Conservation (phyloP, 2,797 vertebrate genomes). For the Platyrinchus mystaceus region DNA sequence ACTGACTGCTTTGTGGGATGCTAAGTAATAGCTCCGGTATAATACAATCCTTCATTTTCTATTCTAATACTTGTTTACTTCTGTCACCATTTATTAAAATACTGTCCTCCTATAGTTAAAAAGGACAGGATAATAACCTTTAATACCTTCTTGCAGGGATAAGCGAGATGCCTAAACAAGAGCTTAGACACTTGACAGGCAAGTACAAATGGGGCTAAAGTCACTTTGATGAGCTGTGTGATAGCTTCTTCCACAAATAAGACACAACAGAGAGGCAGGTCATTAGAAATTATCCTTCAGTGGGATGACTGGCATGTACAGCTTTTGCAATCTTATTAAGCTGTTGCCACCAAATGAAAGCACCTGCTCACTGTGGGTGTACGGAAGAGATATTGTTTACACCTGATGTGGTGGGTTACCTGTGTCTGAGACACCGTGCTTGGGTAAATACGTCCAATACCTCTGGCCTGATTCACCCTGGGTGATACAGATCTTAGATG, state of each 20-base stretch:
- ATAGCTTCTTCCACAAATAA: not conserved
- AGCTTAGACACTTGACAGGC: slow-evolving; percentile 13
- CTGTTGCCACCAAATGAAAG: slow-evolving; percentile 1
- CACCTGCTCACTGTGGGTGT: not conserved
- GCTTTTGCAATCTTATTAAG: slow-evolving; percentile 9
- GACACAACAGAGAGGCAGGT: not conserved
- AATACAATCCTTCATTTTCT: slow-evolving; percentile 24
- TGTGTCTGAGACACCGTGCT: not conserved
- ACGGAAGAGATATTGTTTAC: not conserved
- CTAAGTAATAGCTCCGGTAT: not conserved
- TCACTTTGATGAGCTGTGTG: slow-evolving; percentile 26
- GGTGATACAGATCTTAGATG: not conserved
- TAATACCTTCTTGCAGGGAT: not conserved
- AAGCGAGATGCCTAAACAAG: not conserved
- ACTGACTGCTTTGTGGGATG: not conserved
- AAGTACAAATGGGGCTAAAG: slow-evolving; percentile 38
- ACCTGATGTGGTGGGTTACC: not conserved
- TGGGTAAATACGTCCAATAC: not conserved
- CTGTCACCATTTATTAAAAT: slow-evolving; percentile 32
- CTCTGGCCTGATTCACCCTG: not conserved
- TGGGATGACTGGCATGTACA: not conserved
- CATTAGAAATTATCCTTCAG: not conserved
- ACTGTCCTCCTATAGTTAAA: slow-evolving; percentile 4
- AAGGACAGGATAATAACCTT: slow-evolving; percentile 29
- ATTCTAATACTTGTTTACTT: slow-evolving; percentile 17